These are phyloP conservation scores for Scaptodrosophila latifasciaeformis DNA, from an alignment of 2,888 invertebrate species.

Conservation along the genomic window DNA sequence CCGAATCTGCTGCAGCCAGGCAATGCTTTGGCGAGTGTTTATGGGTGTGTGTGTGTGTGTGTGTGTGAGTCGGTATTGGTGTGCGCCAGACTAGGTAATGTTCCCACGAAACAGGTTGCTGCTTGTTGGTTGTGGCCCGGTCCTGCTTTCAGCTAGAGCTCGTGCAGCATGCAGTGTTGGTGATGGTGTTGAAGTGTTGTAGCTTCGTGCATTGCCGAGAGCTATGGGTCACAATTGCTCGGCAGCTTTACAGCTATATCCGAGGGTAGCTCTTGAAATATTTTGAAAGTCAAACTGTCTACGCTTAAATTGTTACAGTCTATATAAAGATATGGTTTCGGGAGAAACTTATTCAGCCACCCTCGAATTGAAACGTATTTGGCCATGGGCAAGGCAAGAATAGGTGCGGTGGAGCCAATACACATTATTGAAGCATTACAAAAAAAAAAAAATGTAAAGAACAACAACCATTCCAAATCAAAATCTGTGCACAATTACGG, in stretches of 20 bases:
- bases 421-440: too few relatives aligned
- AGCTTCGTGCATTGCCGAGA: conserved; percentile 64
- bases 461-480: conserved; percentile 52
- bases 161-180: conserved; percentile 14
- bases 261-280: neutral
- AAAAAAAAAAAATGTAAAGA: neutral
- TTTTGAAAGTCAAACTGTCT: too few relatives aligned
- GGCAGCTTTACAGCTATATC: conserved; percentile 54
- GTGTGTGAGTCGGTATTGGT: conserved; percentile 35
- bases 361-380: conserved; percentile 19
- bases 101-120: conserved; percentile 75
- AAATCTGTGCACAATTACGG: conserved; percentile 70
- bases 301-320: too few relatives aligned
- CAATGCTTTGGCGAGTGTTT: neutral
- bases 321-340: conserved; percentile 20
- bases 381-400: conserved; percentile 61
- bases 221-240: conserved; percentile 60
- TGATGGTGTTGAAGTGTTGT: conserved; percentile 55
- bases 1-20: conserved; percentile 29
- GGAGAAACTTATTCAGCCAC: neutral
- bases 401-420: conserved; percentile 14
- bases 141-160: conserved; percentile 20
- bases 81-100: conserved; percentile 72
- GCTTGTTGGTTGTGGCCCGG: conserved; percentile 11
- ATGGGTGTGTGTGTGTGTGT: neutral